Percentiles rank a stretch among this genome's conserved stretches.
Evolutionary conservation across 2,797 vertebrate species (phyloP).

Genomic region (Rhabdomys pumilio): DNA sequence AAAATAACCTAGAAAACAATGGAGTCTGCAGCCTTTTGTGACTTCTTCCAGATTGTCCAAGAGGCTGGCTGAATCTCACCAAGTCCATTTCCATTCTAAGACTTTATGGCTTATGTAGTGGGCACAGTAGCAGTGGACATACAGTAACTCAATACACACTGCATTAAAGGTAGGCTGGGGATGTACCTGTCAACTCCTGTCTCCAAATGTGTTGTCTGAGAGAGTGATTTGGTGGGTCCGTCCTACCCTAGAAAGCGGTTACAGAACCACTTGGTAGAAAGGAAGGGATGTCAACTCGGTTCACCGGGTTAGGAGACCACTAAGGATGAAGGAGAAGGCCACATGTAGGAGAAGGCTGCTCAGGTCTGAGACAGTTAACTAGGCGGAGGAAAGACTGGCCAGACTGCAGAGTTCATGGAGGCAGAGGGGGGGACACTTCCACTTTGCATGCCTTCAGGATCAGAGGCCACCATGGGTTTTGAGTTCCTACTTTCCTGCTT

Average conservation of each 20-base stretch:
- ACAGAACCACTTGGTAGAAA: neutral
- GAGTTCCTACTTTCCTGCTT: conserved; percentile 58
- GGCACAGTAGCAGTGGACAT: neutral
- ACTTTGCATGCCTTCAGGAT: neutral
- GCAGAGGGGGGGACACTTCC: neutral
- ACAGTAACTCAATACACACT: neutral
- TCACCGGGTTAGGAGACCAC: neutral
- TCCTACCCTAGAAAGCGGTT: neutral
- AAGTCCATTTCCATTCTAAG: neutral
- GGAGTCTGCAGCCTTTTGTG: neutral
- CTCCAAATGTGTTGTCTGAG: neutral
- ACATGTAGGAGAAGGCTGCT: neutral
- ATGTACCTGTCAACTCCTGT: neutral
- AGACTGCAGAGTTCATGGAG: neutral
- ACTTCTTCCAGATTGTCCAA: conserved; percentile 32
- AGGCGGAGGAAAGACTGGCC: neutral
- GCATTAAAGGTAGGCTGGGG: neutral
- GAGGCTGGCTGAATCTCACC: conserved; percentile 20
- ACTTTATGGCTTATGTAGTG: neutral
- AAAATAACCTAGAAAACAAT: neutral
- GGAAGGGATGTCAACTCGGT: neutral
- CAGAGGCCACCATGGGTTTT: neutral
- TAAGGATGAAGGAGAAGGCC: conserved; percentile 61
- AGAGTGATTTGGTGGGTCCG: neutral
- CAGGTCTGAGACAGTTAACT: neutral